These are phyloP conservation scores for Cataglyphis altisquamis DNA, from an alignment of 2,888 invertebrate species.

Conservation along the genomic window DNA sequence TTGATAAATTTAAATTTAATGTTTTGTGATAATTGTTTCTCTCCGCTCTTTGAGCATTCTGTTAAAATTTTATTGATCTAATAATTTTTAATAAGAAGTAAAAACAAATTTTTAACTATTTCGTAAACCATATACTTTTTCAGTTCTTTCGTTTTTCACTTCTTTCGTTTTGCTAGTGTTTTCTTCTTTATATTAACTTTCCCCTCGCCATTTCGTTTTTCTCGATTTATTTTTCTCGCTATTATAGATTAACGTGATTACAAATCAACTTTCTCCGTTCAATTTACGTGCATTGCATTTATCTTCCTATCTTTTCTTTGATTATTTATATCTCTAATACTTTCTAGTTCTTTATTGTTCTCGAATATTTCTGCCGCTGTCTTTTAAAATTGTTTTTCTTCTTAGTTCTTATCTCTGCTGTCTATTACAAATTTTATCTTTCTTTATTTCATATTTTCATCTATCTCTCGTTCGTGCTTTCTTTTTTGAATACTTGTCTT, in stretches of 20 bases:
- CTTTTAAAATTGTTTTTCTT: constrained; percentile 44
- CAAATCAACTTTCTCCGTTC: constrained; percentile 48
- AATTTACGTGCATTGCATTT: background rate
- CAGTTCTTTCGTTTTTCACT: constrained; percentile 24
- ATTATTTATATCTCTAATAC: constrained; percentile 23
- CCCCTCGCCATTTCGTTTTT: constrained; percentile 38
- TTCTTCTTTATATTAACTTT: constrained; percentile 28
- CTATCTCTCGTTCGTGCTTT: background rate
- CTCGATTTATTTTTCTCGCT: constrained; percentile 34
- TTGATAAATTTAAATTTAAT: constrained; percentile 64
- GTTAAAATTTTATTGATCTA: background rate
- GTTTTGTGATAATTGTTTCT: constrained; percentile 69
- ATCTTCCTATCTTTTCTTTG: background rate
- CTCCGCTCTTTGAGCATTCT: background rate
- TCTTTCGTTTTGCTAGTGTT: constrained; percentile 16
- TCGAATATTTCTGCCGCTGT: background rate
- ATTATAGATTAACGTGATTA: background rate
- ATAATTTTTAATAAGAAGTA: background rate
- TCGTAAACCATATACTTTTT: background rate
- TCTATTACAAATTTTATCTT: constrained; percentile 49
- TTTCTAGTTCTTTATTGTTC: constrained; percentile 27
- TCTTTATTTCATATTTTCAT: constrained; percentile 50
- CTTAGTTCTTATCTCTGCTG: constrained; percentile 56
- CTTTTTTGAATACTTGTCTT: background rate
- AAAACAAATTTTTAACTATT: constrained; percentile 4